Base-by-base conservation (phyloP, 2,888 invertebrate species). In the Sesia apiformis region DNA sequence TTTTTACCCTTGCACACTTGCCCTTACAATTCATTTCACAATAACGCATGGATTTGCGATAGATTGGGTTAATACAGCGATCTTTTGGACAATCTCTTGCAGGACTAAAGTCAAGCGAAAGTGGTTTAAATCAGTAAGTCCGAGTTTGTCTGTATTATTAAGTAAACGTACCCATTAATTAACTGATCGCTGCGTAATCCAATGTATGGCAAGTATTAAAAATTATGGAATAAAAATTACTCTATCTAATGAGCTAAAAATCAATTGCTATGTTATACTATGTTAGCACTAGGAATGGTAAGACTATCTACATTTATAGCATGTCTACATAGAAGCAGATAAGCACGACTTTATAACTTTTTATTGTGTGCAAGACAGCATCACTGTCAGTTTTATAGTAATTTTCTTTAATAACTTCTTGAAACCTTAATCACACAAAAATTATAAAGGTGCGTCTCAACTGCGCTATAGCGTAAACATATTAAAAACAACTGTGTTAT, bases 1-100 rank as follows among this genome's bases (percentile, higher is more conserved):
- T 55, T 53, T 61, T 63, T 63, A 55, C 54, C 6, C 55, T 70
- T 70, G 74, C 77, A 79, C 74, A 77, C 76, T 76, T 70, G 70
- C 74, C 72, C 56, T 50, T 7, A 50, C 38, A 23, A 23, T 6
- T 42, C 7, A 23, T 40, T 51, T 51, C 39, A 42, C 39, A 7
- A 51, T 39, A 52, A 52, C 50, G 50, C 39, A 46, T 46, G 23
- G 4, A 6, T 46, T 46, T 46, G 46, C 23, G 8, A 46, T 23
- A 23, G 23, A 5, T 46, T 23, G 23, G 23, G 23, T 23, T 23
- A 23, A 23, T 1, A 1, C 23, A 23, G 23, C 23, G 23, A 23
- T 23, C 23, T 23, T 23, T 23, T n/a, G 46, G 8, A 46, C 8
- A 23, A 46, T 4, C 4, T 5, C 43, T 46, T 4, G 46, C 46